phyloP scores from a whole-genome alignment of 2,888 invertebrate genomes.

The Volucella bombylans region DNA sequence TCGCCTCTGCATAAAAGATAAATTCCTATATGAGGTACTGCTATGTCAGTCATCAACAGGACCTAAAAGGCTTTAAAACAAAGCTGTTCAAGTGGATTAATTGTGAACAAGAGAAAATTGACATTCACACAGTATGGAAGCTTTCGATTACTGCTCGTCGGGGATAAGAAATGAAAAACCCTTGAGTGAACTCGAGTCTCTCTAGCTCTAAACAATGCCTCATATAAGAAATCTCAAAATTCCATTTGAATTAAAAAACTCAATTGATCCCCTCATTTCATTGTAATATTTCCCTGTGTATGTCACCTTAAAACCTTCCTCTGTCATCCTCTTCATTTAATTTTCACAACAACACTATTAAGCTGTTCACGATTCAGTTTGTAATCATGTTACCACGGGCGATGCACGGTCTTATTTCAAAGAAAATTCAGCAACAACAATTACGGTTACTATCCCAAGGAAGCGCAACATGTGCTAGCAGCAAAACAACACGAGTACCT shows the following conservation, averaged over 20 bases:
- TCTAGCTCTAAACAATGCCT: too few relatives aligned
- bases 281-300: slow-evolving; percentile 5
- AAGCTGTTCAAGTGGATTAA: slow-evolving; percentile 78
- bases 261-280: not conserved
- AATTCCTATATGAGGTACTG: slow-evolving; percentile 78
- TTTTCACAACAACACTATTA: slow-evolving; percentile 23
- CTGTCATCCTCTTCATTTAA: not conserved
- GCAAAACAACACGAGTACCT: not conserved
- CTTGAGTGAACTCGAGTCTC: too few relatives aligned
- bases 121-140: slow-evolving; percentile 73
- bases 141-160: too few relatives aligned
- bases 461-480: slow-evolving; percentile 66
- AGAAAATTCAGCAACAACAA: slow-evolving; percentile 1
- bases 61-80: slow-evolving; percentile 73
- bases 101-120: slow-evolving; percentile 78
- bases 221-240: too few relatives aligned
- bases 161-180: too few relatives aligned
- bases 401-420: not conserved
- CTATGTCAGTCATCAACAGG: slow-evolving; percentile 75
- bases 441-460: not conserved
- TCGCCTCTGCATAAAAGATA: slow-evolving; percentile 74
- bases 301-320: not conserved
- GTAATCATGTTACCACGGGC: slow-evolving; percentile 42
- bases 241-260: too few relatives aligned
- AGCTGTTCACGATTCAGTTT: slow-evolving; percentile 13